Evolutionary conservation across 92 coral and sea anemone genomes (phyloP), one percentile per base, ranked within the genome.

Genomic region (Actinostola sp.): DNA sequence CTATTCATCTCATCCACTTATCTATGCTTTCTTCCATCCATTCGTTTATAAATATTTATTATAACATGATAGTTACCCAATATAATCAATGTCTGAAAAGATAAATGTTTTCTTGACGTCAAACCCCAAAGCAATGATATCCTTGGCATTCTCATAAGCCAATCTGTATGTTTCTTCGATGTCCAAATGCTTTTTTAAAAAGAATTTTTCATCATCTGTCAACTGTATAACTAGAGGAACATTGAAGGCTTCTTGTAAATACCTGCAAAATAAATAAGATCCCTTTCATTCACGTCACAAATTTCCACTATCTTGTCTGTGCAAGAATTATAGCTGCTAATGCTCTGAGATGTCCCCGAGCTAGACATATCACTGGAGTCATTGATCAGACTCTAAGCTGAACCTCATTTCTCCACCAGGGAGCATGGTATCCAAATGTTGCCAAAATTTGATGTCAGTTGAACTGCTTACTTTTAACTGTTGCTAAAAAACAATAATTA

Each of bases 141-240:
- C 98, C 66, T 94, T 94, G 21, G 92, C 91, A 94, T 94, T 94
- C 73, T 94, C 92, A 67, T 94, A 94, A 15, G 94, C 98, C 61
- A 94, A 77, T 59, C 89, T 88, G 78, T 94, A 93, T 3, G 98
- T 82, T 82, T 94, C 98, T 61, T 94, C 97, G 28, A 80, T 77
- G 42, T 89, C 87, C 66, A 94, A 63, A 57, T 91, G 83, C 76
- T 94, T 94, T 62, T 89, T 89, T 63, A 92, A 79, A 28, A 94
- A 91, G 66, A 94, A 91, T 77, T 94, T 94, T 66, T 94, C 98
- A 91, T 94, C 98, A 69, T 94, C 98, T 45, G 98, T 94, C 24
- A 94, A 82, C 63, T 94, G 98, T 26, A 94, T 94, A 0, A 91
- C 98, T 49, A 94, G 80, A 16, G 98, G 98, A 41, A 94, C 97